These are phyloP conservation scores for Drosophila sp. DNA, from an alignment of 1,140 invertebrate genomes.

Conservation along the genomic window DNA sequence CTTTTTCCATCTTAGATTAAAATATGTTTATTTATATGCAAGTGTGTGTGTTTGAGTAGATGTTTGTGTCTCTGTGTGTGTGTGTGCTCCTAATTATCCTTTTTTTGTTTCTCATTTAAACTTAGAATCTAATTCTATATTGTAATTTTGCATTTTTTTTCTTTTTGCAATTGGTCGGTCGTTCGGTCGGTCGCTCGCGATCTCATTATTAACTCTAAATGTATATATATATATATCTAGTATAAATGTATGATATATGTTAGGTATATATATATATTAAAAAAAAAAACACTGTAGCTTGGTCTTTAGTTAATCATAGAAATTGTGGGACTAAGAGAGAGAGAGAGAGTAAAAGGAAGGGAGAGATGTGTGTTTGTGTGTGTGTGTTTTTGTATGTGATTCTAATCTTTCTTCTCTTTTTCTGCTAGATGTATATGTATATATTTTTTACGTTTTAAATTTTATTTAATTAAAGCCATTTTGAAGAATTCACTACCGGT, in stretches of 20 bases:
- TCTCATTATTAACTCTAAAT: slow-evolving; percentile 43
- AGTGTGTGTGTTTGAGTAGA: slow-evolving; percentile 14
- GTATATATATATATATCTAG: slow-evolving; percentile 34
- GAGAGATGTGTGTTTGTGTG: neutral
- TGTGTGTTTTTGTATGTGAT: neutral
- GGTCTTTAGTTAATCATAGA: slow-evolving; percentile 38
- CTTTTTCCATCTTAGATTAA: slow-evolving; percentile 28
- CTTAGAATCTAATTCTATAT: slow-evolving; percentile 32
- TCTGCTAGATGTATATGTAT: slow-evolving; percentile 29
- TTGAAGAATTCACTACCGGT: slow-evolving; percentile 78
- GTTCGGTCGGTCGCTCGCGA: slow-evolving; percentile 75
- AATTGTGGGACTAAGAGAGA: slow-evolving; percentile 2
- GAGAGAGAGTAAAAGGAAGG: neutral
- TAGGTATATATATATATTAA: slow-evolving; percentile 31
- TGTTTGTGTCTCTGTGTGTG: slow-evolving; percentile 11
- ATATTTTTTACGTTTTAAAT: slow-evolving; percentile 45
- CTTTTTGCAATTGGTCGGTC: slow-evolving; percentile 72
- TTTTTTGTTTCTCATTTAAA: slow-evolving; percentile 18
- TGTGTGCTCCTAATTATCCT: slow-evolving; percentile 4
- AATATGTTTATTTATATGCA: slow-evolving; percentile 30
- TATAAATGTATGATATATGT: slow-evolving; percentile 4
- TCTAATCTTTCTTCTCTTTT: slow-evolving; percentile 3
- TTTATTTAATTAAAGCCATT: slow-evolving; percentile 79
- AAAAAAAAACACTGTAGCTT: slow-evolving; percentile 48
- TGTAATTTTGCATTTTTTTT: slow-evolving; percentile 34